Percentiles rank a stretch among this genome's conserved stretches.
Evolutionary conservation across 2,888 invertebrate genomes (phyloP).

Genomic region (Rotaria magnacalcarata): DNA sequence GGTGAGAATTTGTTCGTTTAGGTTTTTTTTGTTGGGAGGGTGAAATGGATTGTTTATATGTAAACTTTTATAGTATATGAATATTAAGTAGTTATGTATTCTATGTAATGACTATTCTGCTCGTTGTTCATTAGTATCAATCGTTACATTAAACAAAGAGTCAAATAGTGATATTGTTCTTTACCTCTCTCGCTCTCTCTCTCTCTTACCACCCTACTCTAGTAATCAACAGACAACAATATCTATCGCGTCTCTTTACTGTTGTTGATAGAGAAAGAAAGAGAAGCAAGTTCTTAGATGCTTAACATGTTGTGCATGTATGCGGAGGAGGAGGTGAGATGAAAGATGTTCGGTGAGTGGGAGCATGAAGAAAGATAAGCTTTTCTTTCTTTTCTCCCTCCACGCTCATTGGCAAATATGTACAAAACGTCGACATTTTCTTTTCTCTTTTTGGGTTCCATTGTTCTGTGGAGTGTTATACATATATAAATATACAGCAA

Average conservation of each 20-base stretch:
- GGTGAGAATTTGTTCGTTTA: not conserved
- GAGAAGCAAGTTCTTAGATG: conserved; percentile 12
- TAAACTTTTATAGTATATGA: not conserved
- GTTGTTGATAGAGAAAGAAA: not conserved
- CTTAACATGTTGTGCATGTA: not conserved
- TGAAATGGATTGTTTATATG: not conserved
- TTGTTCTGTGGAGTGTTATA: conserved; percentile 17
- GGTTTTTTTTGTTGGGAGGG: no score
- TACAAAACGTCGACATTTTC: conserved; percentile 14
- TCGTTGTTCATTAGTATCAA: not conserved
- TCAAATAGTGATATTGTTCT: not conserved
- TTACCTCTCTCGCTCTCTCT: not conserved
- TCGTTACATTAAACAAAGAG: not conserved
- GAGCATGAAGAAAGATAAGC: conserved; percentile 22
- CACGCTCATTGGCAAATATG: conserved; percentile 1
- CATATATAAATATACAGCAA: not conserved
- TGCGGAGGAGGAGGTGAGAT: not conserved
- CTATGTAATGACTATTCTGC: not conserved
- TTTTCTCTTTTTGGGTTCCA: conserved; percentile 14
- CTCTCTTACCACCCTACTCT: not conserved
- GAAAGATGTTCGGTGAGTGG: conserved; percentile 1
- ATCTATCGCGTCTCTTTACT: not conserved
- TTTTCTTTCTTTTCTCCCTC: conserved; percentile 16
- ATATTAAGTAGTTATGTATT: not conserved
- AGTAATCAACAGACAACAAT: not conserved